phyloP scores from a whole-genome alignment of 2,888 invertebrate genomes.

The Abrostola triplasia region DNA sequence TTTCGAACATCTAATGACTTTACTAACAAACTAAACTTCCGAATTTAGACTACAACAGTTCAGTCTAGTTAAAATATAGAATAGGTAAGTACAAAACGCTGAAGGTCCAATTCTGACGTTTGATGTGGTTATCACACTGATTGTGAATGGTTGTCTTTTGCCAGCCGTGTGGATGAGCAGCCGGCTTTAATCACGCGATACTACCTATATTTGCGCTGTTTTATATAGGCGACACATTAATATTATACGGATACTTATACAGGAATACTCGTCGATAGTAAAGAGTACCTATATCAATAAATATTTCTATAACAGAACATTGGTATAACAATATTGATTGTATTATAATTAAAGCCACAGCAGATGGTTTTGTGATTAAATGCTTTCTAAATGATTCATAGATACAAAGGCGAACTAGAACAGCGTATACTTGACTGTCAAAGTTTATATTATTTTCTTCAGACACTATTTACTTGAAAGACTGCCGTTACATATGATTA shows the following conservation, averaged over 20 bases:
- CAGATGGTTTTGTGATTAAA: too few species aligned
- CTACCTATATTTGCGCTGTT: slow-evolving; percentile 26
- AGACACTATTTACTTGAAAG: too few species aligned
- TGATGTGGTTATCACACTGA: slow-evolving; percentile 60
- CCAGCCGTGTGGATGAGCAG: slow-evolving; percentile 45
- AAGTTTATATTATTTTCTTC: too few species aligned
- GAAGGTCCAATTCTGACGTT: slow-evolving; percentile 28
- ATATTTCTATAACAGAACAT: too few species aligned
- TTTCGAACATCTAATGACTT: too few species aligned
- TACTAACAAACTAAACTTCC: slow-evolving; percentile 2
- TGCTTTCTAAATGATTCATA: too few species aligned
- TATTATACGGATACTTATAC: neutral
- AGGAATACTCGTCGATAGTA: neutral
- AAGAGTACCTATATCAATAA: neutral
- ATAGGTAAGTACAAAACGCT: slow-evolving; percentile 19
- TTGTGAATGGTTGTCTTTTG: slow-evolving; percentile 58
- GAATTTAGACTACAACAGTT: slow-evolving; percentile 13
- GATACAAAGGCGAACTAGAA: too few species aligned
- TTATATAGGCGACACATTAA: neutral
- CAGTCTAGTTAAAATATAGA: slow-evolving; percentile 20
- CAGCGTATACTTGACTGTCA: too few species aligned
- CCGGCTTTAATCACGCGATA: slow-evolving; percentile 41
- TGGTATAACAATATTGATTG: too few species aligned
- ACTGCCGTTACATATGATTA: too few species aligned
- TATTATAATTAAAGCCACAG: too few species aligned